A percentile compares a stretch with the other conserved stretches of the same genome.
phyloP scores from a whole-genome alignment of 2,797 vertebrate species.

The Falco columbarius region DNA sequence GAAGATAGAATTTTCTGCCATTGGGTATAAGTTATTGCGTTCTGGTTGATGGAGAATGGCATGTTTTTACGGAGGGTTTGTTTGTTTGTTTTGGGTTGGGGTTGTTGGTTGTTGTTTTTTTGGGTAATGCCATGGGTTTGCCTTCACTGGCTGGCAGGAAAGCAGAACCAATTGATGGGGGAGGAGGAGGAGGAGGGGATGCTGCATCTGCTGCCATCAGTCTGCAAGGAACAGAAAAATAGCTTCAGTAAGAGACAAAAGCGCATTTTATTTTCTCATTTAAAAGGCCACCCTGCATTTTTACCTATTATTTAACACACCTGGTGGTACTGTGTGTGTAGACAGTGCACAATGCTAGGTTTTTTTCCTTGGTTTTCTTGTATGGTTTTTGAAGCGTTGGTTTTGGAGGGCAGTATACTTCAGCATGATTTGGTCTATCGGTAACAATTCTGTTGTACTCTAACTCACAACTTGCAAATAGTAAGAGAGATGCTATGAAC shows the following conservation, averaged over 20 bases:
- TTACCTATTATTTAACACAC: background rate
- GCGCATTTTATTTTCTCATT: background rate
- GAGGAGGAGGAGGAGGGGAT: background rate
- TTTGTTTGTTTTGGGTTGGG: background rate
- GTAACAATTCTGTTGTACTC: background rate
- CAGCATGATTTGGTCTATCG: background rate
- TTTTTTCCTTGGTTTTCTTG: background rate
- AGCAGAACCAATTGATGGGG: slow-evolving; percentile 61
- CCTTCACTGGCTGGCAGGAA: slow-evolving; percentile 16
- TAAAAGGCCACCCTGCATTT: background rate
- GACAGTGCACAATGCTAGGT: background rate
- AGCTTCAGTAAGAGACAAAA: slow-evolving; percentile 60
- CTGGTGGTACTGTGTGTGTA: background rate
- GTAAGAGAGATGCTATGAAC: fast-evolving
- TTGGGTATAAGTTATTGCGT: background rate
- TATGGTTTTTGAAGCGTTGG: background rate
- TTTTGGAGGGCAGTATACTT: background rate
- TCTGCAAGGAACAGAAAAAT: slow-evolving; percentile 43
- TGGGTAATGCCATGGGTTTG: background rate
- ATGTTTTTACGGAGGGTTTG: background rate
- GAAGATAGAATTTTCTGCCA: background rate
- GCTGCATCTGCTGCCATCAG: slow-evolving; percentile 73
- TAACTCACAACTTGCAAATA: background rate
- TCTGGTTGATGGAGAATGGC: background rate
- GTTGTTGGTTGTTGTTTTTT: background rate